phyloP scores from a whole-genome alignment of 92 coral and sea anemone species.

The Parazoanthus atlanticus region DNA sequence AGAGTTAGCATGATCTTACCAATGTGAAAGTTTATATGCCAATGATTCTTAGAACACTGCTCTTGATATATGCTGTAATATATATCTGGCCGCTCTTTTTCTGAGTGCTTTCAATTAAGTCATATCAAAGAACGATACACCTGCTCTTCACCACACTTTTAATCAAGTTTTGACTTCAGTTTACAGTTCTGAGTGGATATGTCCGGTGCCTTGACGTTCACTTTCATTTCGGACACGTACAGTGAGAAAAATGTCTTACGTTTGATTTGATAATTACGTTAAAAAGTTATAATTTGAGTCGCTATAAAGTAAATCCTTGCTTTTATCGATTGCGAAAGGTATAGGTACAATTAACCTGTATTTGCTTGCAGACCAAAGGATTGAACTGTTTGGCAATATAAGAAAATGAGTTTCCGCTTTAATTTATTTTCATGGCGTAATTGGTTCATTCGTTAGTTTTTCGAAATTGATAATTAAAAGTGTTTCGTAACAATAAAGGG shows the following conservation, averaged over 20 bases:
- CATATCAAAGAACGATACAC: not conserved
- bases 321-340: not conserved
- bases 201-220: conserved; percentile 5
- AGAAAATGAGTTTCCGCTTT: not conserved
- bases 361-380: not conserved
- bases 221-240: not conserved
- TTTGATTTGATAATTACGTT: not conserved
- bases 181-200: not conserved
- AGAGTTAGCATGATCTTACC: not conserved
- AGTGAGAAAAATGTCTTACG: not conserved
- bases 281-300: not conserved
- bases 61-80: not conserved
- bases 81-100: not conserved
- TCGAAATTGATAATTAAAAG: no score
- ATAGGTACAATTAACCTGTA: not conserved
- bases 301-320: not conserved
- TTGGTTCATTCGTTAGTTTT: not conserved
- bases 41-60: not conserved
- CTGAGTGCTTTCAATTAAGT: conserved; percentile 25
- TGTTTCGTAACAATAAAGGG: not conserved
- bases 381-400: no score
- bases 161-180: not conserved
- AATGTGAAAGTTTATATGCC: not conserved
- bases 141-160: not conserved
- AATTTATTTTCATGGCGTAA: no score